These are phyloP conservation scores for Synergus japonicus DNA, from an alignment of 2,888 invertebrate genomes.

Conservation along the genomic window DNA sequence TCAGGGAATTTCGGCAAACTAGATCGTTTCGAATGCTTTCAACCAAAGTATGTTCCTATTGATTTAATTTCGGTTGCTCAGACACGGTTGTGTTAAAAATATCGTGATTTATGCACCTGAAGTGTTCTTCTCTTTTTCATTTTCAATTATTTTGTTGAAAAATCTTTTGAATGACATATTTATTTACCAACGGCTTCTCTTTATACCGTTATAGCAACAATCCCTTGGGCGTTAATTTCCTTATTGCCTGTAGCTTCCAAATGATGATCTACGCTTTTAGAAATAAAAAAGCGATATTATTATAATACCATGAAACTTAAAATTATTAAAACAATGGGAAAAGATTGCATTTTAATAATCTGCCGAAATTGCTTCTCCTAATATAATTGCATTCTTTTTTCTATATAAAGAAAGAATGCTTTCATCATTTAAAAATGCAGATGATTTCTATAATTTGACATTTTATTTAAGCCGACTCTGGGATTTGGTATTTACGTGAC, in stretches of 20 bases:
- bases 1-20: slow-evolving; percentile 3
- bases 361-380: neutral
- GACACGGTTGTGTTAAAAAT: slow-evolving; percentile 20
- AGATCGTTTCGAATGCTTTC: neutral
- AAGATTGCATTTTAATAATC: neutral
- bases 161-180: neutral
- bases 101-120: neutral
- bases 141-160: neutral
- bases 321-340: neutral
- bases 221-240: slow-evolving; percentile 1
- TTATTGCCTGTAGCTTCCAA: slow-evolving; percentile 13
- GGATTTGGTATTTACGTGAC: slow-evolving; percentile 37
- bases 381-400: neutral
- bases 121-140: neutral
- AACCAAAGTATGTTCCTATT: neutral
- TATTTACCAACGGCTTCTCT: slow-evolving; percentile 11
- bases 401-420: neutral
- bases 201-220: slow-evolving; percentile 1
- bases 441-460: slow-evolving; percentile 24
- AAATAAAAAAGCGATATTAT: neutral
- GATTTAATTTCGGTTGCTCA: slow-evolving; percentile 34
- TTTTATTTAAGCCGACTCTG: neutral
- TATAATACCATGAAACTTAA: neutral
- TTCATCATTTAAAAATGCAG: slow-evolving; percentile 9
- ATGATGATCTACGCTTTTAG: neutral